These are phyloP conservation scores for Melipona beecheii DNA, from an alignment of 2,888 invertebrate species.

Conservation along the genomic window DNA sequence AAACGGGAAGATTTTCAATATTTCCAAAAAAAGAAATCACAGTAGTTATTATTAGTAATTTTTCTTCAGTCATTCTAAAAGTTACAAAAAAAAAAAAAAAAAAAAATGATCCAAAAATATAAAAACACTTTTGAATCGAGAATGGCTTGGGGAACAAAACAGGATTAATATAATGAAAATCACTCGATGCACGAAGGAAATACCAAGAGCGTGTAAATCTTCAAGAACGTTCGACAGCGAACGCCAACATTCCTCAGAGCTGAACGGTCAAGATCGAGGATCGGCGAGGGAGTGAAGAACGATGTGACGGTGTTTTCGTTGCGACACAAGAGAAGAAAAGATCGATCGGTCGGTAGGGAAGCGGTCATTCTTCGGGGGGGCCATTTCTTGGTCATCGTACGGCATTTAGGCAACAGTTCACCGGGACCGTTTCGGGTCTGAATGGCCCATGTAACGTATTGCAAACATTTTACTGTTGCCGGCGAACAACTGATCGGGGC, in stretches of 20 bases:
- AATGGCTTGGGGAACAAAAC: neutral
- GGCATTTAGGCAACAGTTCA: conserved; percentile 76
- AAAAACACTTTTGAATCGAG: neutral
- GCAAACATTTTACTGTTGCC: conserved; percentile 80
- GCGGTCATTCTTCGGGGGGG: conserved; percentile 65
- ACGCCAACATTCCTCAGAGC: too few relatives aligned
- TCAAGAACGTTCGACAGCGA: neutral
- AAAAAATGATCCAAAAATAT: too few relatives aligned
- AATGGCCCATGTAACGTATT: conserved; percentile 81
- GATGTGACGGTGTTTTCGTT: conserved; percentile 26
- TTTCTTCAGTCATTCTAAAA: too few relatives aligned
- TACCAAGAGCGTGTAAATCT: neutral
- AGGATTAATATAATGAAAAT: neutral
- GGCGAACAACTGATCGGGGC: conserved; percentile 42
- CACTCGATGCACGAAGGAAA: neutral
- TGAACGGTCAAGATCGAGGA: conserved; percentile 8
- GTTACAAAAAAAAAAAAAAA: too few relatives aligned
- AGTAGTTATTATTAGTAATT: too few relatives aligned
- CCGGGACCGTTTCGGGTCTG: conserved; percentile 73
- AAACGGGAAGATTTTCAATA: too few relatives aligned
- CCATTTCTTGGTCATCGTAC: conserved; percentile 76
- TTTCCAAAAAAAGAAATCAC: too few relatives aligned
- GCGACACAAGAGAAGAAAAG: conserved; percentile 45
- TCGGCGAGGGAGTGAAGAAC: conserved; percentile 9
- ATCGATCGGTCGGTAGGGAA: conserved; percentile 34